A percentile compares a stretch with the other conserved stretches of the same genome.
Conservation (phyloP, 1,140 invertebrate species). For the Nomia melanderi region DNA sequence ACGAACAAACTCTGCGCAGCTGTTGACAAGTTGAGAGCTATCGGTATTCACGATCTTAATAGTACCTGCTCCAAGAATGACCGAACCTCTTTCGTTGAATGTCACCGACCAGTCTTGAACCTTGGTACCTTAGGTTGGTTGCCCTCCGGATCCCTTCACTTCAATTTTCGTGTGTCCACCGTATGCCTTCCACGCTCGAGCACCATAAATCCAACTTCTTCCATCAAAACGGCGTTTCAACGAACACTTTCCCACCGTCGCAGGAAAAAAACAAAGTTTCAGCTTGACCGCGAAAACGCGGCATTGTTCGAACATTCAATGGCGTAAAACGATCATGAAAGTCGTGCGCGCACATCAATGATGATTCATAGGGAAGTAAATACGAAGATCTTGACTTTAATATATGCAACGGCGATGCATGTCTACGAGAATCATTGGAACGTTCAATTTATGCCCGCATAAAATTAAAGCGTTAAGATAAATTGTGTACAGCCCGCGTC, state of each 20-base stretch:
- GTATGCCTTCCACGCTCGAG: neutral
- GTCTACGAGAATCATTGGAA: neutral
- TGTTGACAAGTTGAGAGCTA: neutral
- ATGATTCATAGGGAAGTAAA: neutral
- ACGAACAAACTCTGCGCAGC: too few species aligned
- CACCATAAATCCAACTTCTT: too few species aligned
- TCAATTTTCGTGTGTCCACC: neutral
- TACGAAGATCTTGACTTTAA: neutral
- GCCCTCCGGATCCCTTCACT: neutral
- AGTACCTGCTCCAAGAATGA: neutral
- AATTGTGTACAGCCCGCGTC: too few species aligned
- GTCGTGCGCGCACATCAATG: neutral
- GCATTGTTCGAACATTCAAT: neutral
- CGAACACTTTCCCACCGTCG: neutral
- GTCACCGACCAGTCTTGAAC: neutral
- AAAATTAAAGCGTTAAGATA: neutral
- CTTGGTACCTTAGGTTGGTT: neutral
- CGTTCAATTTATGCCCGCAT: neutral
- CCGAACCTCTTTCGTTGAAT: neutral
- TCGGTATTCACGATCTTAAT: neutral
- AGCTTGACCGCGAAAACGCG: too few species aligned
- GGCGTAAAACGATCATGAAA: neutral
- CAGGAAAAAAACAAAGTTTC: too few species aligned
- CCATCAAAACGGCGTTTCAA: too few species aligned
- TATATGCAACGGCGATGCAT: constrained; percentile 11